A percentile compares a stretch with the other conserved stretches of the same genome.
These are phyloP conservation scores for Seira sanloemensis DNA, from an alignment of 2,888 invertebrate genomes.

Conservation along the genomic window DNA sequence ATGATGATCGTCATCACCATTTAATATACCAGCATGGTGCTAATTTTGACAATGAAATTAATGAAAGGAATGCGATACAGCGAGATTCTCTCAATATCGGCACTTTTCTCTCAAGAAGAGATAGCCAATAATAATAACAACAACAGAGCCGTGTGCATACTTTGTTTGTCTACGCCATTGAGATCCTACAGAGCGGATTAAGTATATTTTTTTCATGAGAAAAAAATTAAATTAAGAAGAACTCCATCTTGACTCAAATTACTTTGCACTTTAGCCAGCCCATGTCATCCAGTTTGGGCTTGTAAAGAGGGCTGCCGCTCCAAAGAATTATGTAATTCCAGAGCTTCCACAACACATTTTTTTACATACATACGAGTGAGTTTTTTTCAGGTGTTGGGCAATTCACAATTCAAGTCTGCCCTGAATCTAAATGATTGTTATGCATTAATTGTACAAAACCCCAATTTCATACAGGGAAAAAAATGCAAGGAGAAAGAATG, in stretches of 20 bases:
- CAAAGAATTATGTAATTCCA: slow-evolving; percentile 4
- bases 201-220: neutral
- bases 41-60: slow-evolving; percentile 53
- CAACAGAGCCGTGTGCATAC: neutral
- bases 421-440: slow-evolving; percentile 71
- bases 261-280: neutral
- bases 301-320: slow-evolving; percentile 31
- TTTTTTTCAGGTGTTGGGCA: slow-evolving; percentile 50
- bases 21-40: slow-evolving; percentile 49
- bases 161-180: slow-evolving; percentile 6
- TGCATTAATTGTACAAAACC: slow-evolving; percentile 62
- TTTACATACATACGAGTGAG: neutral
- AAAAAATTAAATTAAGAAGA: slow-evolving; percentile 37
- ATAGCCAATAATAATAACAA: slow-evolving; percentile 21
- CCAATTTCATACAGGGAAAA: neutral
- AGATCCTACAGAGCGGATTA: neutral
- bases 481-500: neutral
- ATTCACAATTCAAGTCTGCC: no score
- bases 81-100: neutral
- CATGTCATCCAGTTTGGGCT: slow-evolving; percentile 35
- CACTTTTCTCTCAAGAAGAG: slow-evolving; percentile 15
- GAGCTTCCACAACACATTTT: neutral
- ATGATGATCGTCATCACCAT: slow-evolving; percentile 28
- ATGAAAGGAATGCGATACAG: slow-evolving; percentile 33
- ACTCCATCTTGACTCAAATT: neutral